Evolutionary conservation across 2,113 vertebrate genomes (phyloP).

Genomic region (Festucalex cinctus): DNA sequence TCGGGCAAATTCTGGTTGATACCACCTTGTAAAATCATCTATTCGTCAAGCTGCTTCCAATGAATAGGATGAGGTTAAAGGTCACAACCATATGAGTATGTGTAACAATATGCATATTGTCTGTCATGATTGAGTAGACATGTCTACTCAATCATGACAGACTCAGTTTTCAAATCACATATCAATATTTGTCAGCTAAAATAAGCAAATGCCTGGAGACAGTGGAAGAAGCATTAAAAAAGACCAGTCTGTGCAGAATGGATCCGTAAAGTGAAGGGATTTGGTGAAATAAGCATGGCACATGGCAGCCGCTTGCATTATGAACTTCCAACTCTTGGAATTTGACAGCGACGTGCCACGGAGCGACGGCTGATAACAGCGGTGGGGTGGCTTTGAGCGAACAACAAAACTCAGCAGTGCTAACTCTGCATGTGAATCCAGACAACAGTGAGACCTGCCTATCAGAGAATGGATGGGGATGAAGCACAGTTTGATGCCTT

Average conservation of each 20-base stretch:
- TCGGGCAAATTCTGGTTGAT: neutral
- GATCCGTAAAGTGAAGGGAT: slow-evolving; percentile 38
- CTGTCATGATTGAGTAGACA: too few relatives aligned
- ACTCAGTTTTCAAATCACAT: slow-evolving; percentile 34
- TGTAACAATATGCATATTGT: neutral
- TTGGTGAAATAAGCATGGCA: slow-evolving; percentile 66
- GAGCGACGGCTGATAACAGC: slow-evolving; percentile 65
- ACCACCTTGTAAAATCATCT: neutral
- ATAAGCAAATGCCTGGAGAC: slow-evolving; percentile 49
- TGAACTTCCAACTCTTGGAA: slow-evolving; percentile 58
- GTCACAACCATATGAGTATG: neutral
- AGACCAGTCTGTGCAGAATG: slow-evolving; percentile 40
- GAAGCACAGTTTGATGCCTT: neutral
- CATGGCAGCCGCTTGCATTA: slow-evolving; percentile 56
- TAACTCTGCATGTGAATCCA: slow-evolving; percentile 62
- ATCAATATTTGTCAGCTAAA: slow-evolving; percentile 60
- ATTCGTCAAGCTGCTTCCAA: slow-evolving; percentile 3
- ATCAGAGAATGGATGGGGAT: neutral
- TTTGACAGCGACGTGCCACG: slow-evolving; percentile 56
- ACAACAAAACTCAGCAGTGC: slow-evolving; percentile 44
- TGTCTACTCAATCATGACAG: slow-evolving; percentile 36
- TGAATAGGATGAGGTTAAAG: neutral
- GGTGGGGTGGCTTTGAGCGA: slow-evolving; percentile 39
- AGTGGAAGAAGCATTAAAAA: slow-evolving; percentile 53
- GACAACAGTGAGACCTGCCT: slow-evolving; percentile 19